Conservation (phyloP, 2,888 invertebrate species). For the Myopa testacea region DNA sequence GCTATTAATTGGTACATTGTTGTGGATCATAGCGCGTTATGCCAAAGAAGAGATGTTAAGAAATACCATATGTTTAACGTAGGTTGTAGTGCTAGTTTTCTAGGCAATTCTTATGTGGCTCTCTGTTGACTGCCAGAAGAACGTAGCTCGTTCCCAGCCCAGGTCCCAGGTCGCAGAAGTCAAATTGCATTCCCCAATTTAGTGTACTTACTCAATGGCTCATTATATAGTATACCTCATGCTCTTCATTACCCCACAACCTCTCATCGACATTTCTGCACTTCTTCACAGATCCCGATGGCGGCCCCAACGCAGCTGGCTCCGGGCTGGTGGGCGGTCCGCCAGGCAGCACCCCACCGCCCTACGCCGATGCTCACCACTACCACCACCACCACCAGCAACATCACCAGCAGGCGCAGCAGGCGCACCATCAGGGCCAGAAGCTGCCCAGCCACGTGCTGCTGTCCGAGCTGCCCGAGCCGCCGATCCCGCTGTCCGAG, state of each 20-base stretch:
- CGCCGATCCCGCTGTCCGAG: conserved; percentile 91
- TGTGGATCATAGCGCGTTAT: too few relatives aligned
- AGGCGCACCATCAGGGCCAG: conserved; percentile 55
- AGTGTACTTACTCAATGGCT: neutral
- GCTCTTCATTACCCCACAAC: neutral
- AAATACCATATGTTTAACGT: neutral
- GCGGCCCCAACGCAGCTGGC: conserved; percentile 56
- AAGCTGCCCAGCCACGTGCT: conserved; percentile 71
- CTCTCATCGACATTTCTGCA: neutral
- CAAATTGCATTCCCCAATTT: neutral
- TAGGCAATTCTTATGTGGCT: too few relatives aligned
- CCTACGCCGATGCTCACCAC: conserved; percentile 60
- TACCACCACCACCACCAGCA: conserved; percentile 64
- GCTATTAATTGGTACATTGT: too few relatives aligned
- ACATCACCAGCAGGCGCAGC: conserved; percentile 54
- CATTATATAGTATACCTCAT: neutral
- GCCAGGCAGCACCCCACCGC: conserved; percentile 66
- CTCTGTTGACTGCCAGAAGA: too few relatives aligned
- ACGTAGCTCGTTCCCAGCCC: too few relatives aligned
- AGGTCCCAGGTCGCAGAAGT: neutral
- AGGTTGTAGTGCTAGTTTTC: too few relatives aligned
- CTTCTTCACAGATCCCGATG: conserved; percentile 72
- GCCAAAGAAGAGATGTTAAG: neutral
- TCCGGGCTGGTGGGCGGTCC: conserved; percentile 62
- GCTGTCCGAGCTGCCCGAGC: conserved; percentile 89